These are phyloP conservation scores for Thecophora atra DNA, from an alignment of 2,888 invertebrate genomes.

Conservation along the genomic window DNA sequence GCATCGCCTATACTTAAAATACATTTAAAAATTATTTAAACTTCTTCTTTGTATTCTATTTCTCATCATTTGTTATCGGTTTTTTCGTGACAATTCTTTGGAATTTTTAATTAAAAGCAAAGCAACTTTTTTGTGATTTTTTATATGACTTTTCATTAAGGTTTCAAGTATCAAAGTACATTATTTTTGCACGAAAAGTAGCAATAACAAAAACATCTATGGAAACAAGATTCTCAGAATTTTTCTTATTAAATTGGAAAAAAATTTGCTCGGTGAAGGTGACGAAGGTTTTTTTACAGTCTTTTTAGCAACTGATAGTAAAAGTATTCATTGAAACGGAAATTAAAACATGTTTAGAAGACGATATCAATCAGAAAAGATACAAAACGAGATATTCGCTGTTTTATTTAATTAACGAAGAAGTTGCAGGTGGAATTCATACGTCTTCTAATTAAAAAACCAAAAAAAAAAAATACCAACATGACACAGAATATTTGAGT, in stretches of 20 bases:
- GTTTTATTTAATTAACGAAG: too few relatives aligned
- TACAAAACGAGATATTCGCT: too few relatives aligned
- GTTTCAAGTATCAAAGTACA: not conserved
- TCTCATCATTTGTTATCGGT: not conserved
- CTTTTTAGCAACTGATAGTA: not conserved
- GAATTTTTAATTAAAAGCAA: constrained; percentile 11
- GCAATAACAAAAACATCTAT: too few relatives aligned
- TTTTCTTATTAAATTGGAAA: too few relatives aligned
- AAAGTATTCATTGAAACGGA: not conserved
- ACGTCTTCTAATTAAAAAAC: too few relatives aligned
- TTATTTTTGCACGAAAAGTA: not conserved
- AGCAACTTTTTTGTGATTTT: not conserved
- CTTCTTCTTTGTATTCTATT: not conserved
- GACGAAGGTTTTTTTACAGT: not conserved
- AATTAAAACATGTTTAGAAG: not conserved
- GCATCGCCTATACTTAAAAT: not conserved
- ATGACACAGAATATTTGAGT: too few relatives aligned
- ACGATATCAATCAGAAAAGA: too few relatives aligned
- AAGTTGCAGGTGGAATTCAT: too few relatives aligned
- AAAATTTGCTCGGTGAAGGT: too few relatives aligned
- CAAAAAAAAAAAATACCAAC: too few relatives aligned
- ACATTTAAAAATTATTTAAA: not conserved
- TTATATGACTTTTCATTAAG: not conserved
- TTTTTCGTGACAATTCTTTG: not conserved
- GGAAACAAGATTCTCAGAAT: not conserved